Evolutionary conservation across 92 coral and sea anemone species (phyloP), one percentile per base, ranked within the genome.

Genomic region (Chrysogorgia sp.): DNA sequence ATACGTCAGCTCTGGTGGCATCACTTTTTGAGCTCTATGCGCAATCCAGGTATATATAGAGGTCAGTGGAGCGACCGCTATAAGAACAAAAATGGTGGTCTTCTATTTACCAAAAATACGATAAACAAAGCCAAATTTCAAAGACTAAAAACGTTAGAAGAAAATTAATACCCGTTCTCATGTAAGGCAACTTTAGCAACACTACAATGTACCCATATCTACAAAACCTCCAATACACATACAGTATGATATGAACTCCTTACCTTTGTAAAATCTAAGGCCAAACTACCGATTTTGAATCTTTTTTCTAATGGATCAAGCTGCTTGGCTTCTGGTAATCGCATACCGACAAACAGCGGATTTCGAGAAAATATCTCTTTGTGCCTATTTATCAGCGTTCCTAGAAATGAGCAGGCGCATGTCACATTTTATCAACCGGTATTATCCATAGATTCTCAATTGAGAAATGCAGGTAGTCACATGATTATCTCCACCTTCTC

Each of bases 301-400:
- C 97, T 75, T 77, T 71, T 90, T 66, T 96, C 99, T 58, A 96
- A 60, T 9, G 99, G 97, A 20, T 96, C 99, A 13, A 96, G 92
- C 61, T 96, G 96, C 59, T 96, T 96, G 23, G 92, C 86, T 55
- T 96, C 99, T 1, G 97, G 97, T 67, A 91, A 79, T 53, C 96
- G 85, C 99, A 96, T 96, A 31, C 99, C 99, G 37, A 87, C 91
- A 88, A 91, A 96, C 10, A 96, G 78, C 8, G 99, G 99, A 71
- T 96, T 96, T 84, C 87, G 86, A 26, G 83, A 90, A 58, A 96
- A 96, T 48, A 91, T 96, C 64, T 96, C 99, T 63, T 89, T 85
- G 66, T 96, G 99, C 55, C 96, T 84, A 37, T 76, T 57, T 28
- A 92, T 96, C 59, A 96, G 84, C 34, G 92, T 89, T 24, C 97